Conservation (phyloP, 2,113 vertebrate species). For the Sorex araneus region DNA sequence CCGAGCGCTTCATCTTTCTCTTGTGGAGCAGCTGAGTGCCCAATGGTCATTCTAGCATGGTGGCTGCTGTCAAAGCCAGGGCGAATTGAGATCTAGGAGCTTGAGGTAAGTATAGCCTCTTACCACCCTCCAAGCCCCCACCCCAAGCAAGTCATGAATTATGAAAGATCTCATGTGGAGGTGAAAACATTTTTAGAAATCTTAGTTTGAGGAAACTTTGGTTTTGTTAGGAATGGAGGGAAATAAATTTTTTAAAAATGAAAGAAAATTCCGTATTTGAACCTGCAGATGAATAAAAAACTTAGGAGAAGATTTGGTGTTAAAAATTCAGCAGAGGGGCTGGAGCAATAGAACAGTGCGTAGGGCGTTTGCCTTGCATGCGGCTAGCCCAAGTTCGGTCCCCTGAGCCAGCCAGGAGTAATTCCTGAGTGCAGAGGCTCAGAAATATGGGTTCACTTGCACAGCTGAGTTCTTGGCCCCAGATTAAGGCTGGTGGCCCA, state of each 20-base stretch:
- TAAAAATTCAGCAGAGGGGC: not conserved
- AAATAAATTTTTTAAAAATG: no score
- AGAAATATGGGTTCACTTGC: no score
- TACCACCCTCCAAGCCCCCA: not conserved
- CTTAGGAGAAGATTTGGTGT: not conserved
- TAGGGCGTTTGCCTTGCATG: no score
- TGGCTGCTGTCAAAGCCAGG: not conserved
- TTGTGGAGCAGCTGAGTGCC: not conserved
- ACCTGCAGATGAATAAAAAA: constrained; percentile 3
- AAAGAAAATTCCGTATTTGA: constrained; percentile 16
- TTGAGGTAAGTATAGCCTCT: not conserved
- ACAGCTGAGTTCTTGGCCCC: no score
- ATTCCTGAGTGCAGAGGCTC: no score
- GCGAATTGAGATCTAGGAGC: not conserved
- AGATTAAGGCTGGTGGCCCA: no score
- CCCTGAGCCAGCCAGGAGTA: no score
- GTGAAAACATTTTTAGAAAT: not conserved
- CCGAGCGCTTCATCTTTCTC: not conserved
- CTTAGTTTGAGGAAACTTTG: not conserved
- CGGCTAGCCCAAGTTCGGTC: no score
- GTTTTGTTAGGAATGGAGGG: not conserved
- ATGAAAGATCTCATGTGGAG: not conserved
- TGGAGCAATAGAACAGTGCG: not conserved
- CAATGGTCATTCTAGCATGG: not conserved
- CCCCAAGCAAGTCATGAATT: not conserved